phyloP scores from a whole-genome alignment of 2,888 invertebrate species.

The Parasteatoda lunata region DNA sequence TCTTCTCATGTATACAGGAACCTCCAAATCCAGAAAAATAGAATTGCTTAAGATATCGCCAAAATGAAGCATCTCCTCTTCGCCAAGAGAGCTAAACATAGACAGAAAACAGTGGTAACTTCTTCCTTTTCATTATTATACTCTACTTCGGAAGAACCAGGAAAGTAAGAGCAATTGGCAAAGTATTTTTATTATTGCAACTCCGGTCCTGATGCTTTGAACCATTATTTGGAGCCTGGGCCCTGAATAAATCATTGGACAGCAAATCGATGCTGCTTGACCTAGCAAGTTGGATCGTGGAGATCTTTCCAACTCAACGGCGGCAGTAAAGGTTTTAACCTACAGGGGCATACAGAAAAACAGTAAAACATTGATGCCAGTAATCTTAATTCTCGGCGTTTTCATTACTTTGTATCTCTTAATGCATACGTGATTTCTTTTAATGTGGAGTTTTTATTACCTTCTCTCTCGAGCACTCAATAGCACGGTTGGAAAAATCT shows the following conservation, averaged over 20 bases:
- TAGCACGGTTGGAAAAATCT: too few species aligned
- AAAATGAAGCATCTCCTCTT: too few species aligned
- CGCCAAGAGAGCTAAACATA: too few species aligned
- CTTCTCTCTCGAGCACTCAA: background rate
- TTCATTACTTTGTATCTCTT: conserved; percentile 65
- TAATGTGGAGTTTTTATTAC: conserved; percentile 15
- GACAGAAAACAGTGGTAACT: background rate
- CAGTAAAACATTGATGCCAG: conserved; percentile 9
- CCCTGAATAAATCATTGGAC: conserved; percentile 59
- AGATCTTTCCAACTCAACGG: conserved; percentile 48
- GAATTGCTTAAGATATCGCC: too few species aligned
- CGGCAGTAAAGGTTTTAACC: conserved; percentile 58
- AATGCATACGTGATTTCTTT: conserved; percentile 59
- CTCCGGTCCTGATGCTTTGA: conserved; percentile 20
- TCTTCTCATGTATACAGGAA: too few species aligned
- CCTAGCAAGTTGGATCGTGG: conserved; percentile 20
- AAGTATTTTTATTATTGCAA: conserved; percentile 66
- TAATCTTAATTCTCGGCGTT: conserved; percentile 65
- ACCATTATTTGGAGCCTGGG: conserved; percentile 42
- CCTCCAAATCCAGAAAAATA: too few species aligned
- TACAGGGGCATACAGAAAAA: background rate
- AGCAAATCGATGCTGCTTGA: conserved; percentile 36
- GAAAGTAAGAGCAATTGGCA: conserved; percentile 33
- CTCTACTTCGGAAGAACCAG: conserved; percentile 7
- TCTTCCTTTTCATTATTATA: conserved; percentile 63